Evolutionary conservation across 2,888 invertebrate genomes (phyloP).

Genomic region (Tetranychus truncatus): DNA sequence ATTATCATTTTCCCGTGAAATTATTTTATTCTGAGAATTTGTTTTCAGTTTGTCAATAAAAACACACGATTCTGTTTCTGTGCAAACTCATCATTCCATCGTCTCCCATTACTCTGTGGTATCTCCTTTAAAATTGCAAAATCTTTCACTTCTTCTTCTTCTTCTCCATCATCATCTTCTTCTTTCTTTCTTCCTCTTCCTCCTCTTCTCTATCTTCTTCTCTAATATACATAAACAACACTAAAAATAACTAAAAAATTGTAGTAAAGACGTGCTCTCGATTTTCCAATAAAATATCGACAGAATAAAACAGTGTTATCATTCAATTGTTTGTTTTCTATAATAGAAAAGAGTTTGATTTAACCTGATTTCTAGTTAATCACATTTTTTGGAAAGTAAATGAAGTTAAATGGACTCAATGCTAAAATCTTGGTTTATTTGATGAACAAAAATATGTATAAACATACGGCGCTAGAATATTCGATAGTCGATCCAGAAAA

Average conservation of each 20-base stretch:
- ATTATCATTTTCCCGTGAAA: neutral
- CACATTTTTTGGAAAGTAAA: too few relatives aligned
- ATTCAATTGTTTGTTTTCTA: neutral
- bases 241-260: constrained; percentile 6
- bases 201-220: neutral
- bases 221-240: neutral
- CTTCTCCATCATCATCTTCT: too few relatives aligned
- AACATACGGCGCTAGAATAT: too few relatives aligned
- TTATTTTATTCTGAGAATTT: neutral
- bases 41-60: neutral
- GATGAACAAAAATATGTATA: too few relatives aligned
- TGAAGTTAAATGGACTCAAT: too few relatives aligned
- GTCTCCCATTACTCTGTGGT: neutral
- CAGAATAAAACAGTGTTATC: neutral
- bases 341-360: too few relatives aligned
- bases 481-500: too few relatives aligned
- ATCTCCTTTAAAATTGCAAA: neutral
- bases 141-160: neutral
- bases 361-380: too few relatives aligned
- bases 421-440: too few relatives aligned
- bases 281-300: constrained; percentile 1
- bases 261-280: neutral
- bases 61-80: neutral
- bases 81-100: neutral
- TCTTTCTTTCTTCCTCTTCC: neutral